phyloP scores from a whole-genome alignment of 1,140 invertebrate genomes.

The Drosophila asahinai region DNA sequence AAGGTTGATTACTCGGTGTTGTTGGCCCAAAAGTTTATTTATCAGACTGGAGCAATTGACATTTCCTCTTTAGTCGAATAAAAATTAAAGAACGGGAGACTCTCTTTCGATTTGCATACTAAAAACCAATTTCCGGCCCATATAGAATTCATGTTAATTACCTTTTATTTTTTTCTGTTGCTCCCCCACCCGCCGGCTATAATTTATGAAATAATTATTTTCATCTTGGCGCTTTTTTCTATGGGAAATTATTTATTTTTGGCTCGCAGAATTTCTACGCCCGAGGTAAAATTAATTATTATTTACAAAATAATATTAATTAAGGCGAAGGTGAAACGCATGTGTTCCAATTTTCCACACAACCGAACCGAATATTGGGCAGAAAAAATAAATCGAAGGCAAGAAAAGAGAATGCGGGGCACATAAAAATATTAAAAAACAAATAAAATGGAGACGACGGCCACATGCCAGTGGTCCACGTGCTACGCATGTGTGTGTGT shows the following conservation, averaged over 20 bases:
- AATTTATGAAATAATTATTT: slow-evolving; percentile 47
- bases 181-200: slow-evolving; percentile 3
- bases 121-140: slow-evolving; percentile 33
- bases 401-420: slow-evolving; percentile 43
- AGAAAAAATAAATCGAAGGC: slow-evolving; percentile 35
- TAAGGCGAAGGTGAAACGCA: slow-evolving; percentile 80
- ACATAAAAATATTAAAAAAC: slow-evolving; percentile 76
- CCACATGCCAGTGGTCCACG: slow-evolving; percentile 54
- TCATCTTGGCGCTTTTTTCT: slow-evolving; percentile 20
- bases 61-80: slow-evolving; percentile 14
- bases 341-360: slow-evolving; percentile 61
- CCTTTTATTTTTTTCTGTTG: neutral
- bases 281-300: slow-evolving; percentile 70
- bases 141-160: slow-evolving; percentile 37
- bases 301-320: slow-evolving; percentile 75
- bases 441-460: slow-evolving; percentile 58
- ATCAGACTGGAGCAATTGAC: slow-evolving; percentile 1
- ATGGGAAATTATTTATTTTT: slow-evolving; percentile 42
- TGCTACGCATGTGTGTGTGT: slow-evolving; percentile 37
- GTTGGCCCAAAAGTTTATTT: slow-evolving; percentile 13
- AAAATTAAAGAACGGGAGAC: slow-evolving; percentile 11
- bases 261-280: slow-evolving; percentile 22
- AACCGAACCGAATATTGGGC: slow-evolving; percentile 27
- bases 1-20: slow-evolving; percentile 6
- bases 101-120: neutral